Conservation (phyloP, 2,888 invertebrate species). For the Caenorhabditis sp. region DNA sequence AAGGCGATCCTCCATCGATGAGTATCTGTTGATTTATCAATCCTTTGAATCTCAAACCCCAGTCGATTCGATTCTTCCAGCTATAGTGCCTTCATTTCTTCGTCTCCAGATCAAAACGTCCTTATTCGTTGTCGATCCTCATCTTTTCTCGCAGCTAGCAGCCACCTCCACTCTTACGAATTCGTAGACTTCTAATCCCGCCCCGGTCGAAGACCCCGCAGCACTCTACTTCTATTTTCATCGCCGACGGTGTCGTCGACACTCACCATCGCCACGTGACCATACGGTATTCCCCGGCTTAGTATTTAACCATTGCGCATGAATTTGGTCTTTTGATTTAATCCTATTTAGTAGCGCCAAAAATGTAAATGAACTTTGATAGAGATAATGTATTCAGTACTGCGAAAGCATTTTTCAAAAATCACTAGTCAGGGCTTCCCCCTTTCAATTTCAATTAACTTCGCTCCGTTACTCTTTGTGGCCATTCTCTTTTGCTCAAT, state of each 20-base stretch:
- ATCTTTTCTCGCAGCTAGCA: background rate
- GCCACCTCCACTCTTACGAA: too few species aligned
- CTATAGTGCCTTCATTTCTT: background rate
- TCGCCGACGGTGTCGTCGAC: constrained; percentile 3
- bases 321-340: constrained; percentile 1
- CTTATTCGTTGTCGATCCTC: constrained; percentile 7
- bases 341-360: constrained; percentile 5
- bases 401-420: constrained; percentile 28
- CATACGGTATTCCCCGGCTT: constrained; percentile 17
- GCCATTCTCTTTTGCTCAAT: background rate
- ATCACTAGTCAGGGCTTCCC: constrained; percentile 22
- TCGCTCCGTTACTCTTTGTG: background rate
- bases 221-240: constrained; percentile 6
- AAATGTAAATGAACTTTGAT: background rate
- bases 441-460: background rate
- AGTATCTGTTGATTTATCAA: too few species aligned
- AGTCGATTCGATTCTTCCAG: background rate
- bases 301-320: constrained; percentile 7
- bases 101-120: background rate
- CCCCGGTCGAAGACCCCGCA: background rate
- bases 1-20: too few species aligned
- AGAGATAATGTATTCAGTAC: background rate
- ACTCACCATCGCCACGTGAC: constrained; percentile 3
- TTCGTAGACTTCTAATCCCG: constrained; percentile 25
- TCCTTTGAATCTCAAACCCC: background rate